Conservation (phyloP, 1,140 invertebrate genomes). For the Pinna nobilis region DNA sequence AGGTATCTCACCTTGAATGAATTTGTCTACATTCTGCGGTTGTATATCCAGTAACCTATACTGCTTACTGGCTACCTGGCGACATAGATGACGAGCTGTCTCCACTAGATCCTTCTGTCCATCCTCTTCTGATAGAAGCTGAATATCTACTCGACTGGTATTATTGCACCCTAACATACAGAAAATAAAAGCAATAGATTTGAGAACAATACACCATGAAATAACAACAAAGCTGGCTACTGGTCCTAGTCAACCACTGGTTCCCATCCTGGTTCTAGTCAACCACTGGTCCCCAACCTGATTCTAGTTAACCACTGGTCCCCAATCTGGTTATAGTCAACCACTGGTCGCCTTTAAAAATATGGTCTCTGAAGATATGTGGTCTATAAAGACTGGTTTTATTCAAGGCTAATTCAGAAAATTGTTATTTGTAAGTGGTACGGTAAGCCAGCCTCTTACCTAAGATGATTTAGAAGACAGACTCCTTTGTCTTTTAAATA, state of each 20-base stretch:
- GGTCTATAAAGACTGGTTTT: too few species aligned
- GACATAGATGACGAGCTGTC: conserved; percentile 41
- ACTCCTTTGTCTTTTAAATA: background rate
- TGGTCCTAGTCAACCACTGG: too few species aligned
- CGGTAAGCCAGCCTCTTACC: too few species aligned
- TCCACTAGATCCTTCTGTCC: conserved; percentile 48
- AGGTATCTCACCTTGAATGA: conserved; percentile 54
- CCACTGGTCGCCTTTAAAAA: too few species aligned
- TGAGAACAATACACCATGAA: background rate
- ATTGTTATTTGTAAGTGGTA: too few species aligned
- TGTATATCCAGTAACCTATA: conserved; percentile 50
- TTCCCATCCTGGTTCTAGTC: too few species aligned
- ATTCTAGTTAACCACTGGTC: too few species aligned
- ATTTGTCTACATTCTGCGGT: conserved; percentile 46
- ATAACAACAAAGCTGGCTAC: background rate
- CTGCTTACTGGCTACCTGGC: conserved; percentile 36
- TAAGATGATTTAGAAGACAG: too few species aligned
- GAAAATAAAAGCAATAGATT: background rate
- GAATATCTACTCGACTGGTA: conserved; percentile 42
- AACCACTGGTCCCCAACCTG: too few species aligned
- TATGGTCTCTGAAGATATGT: too few species aligned
- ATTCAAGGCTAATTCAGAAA: too few species aligned
- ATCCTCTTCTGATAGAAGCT: conserved; percentile 57
- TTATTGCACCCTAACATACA: conserved; percentile 37
- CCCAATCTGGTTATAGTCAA: background rate